These are phyloP conservation scores for Xerus inauris DNA, from an alignment of 2,113 vertebrate species.

Conservation along the genomic window DNA sequence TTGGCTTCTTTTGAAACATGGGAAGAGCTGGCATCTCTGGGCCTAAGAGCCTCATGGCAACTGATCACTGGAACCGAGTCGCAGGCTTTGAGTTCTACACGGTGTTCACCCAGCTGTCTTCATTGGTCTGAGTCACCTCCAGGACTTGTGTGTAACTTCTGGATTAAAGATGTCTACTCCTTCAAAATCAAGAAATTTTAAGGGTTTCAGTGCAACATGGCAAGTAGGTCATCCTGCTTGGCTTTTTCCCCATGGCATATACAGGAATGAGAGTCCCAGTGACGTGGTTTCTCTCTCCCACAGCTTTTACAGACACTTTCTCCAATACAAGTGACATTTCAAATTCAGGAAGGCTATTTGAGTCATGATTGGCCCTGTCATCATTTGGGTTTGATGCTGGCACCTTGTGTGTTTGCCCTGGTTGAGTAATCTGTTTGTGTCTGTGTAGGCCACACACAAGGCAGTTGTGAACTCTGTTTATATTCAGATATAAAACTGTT, in stretches of 20 bases:
- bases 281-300: not conserved
- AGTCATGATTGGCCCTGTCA: conserved; percentile 59
- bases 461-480: conserved; percentile 68
- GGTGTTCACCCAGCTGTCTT: not conserved
- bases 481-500: too few relatives aligned
- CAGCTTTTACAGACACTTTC: conserved; percentile 37
- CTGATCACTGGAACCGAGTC: not conserved
- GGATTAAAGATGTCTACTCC: not conserved
- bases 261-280: not conserved
- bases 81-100: rapidly evolving
- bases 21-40: not conserved
- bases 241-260: not conserved
- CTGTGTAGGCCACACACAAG: conserved; percentile 70
- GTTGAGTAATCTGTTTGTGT: conserved; percentile 79
- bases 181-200: not conserved
- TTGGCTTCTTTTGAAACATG: conserved; percentile 1
- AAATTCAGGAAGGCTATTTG: conserved; percentile 19
- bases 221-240: not conserved
- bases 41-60: not conserved
- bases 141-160: not conserved
- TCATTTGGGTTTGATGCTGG: conserved; percentile 55
- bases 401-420: conserved; percentile 67
- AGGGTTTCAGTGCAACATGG: not conserved
- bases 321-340: conserved; percentile 63
- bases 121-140: not conserved